A percentile compares a stretch with the other conserved stretches of the same genome.
These are phyloP conservation scores for Albula goreensis DNA, from an alignment of 2,113 vertebrate species.

Conservation along the genomic window DNA sequence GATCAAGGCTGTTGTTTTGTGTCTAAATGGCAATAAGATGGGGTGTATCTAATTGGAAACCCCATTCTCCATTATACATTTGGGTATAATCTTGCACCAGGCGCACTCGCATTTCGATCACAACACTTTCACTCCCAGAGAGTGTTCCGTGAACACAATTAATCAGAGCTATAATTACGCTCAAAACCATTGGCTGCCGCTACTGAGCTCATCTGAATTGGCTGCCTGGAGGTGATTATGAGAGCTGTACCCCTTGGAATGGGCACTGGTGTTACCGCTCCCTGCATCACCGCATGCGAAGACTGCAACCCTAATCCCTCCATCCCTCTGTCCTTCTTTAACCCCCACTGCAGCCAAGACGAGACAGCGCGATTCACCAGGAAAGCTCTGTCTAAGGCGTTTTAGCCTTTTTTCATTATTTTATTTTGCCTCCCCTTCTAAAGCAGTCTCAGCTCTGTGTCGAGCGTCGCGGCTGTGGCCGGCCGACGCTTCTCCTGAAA, in stretches of 20 bases:
- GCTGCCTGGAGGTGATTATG: conserved; percentile 40
- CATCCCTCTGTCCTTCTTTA: neutral
- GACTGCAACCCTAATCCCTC: neutral
- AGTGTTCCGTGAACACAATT: conserved; percentile 62
- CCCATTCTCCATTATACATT: conserved; percentile 70
- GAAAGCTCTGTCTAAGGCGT: neutral
- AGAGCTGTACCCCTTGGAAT: conserved; percentile 33
- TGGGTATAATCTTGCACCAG: conserved; percentile 78
- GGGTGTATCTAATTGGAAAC: conserved; percentile 76
- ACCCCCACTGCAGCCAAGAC: neutral
- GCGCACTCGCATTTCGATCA: conserved; percentile 60
- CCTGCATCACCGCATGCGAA: conserved; percentile 5
- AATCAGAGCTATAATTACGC: conserved; percentile 61
- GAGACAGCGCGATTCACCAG: neutral
- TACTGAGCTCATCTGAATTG: conserved; percentile 47
- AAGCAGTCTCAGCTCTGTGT: neutral
- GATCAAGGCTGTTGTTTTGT: conserved; percentile 54
- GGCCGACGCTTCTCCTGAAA: conserved; percentile 56
- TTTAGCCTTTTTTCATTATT: conserved; percentile 35
- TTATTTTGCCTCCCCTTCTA: conserved; percentile 37
- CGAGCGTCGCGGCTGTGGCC: conserved; percentile 37
- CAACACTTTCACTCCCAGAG: conserved; percentile 51
- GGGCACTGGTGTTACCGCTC: conserved; percentile 29
- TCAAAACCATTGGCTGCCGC: conserved; percentile 50
- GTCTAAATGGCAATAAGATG: conserved; percentile 51